These are phyloP conservation scores for Drosophila picticornis DNA, from an alignment of 2,888 invertebrate species.

Conservation along the genomic window DNA sequence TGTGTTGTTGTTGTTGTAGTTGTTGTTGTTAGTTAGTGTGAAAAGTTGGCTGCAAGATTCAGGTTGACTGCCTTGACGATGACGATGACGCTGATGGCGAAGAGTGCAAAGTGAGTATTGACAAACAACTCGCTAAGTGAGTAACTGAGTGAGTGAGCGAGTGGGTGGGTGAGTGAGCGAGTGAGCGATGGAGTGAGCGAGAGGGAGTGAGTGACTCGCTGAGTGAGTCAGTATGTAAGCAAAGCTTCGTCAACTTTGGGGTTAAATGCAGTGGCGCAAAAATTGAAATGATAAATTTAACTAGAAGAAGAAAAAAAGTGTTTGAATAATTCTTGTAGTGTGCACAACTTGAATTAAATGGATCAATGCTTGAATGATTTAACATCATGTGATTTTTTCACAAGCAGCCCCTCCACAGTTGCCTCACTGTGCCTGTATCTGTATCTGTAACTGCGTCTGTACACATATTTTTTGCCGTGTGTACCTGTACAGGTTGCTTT, in stretches of 20 bases:
- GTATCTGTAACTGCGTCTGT: not conserved
- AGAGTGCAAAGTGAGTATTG: slow-evolving; percentile 36
- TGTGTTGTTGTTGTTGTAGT: slow-evolving; percentile 27
- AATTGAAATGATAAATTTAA: not conserved
- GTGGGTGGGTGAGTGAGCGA: slow-evolving; percentile 26
- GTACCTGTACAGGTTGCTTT: slow-evolving; percentile 21
- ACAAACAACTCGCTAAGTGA: slow-evolving; percentile 19
- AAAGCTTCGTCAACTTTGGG: not conserved
- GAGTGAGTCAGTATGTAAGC: not conserved
- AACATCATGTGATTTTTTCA: not conserved
- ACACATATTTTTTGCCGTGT: not conserved
- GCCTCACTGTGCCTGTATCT: not conserved
- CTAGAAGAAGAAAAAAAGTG: too few species aligned
- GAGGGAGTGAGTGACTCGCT: not conserved
- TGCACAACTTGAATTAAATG: not conserved
- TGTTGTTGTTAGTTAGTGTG: slow-evolving; percentile 48
- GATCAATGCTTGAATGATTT: not conserved
- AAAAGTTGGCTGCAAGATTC: slow-evolving; percentile 61
- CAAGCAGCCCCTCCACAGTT: not conserved
- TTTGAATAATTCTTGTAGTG: not conserved
- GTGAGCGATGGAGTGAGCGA: not conserved
- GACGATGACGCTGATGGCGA: slow-evolving; percentile 9
- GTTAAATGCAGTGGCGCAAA: not conserved
- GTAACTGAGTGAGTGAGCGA: slow-evolving; percentile 20
- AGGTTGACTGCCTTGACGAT: slow-evolving; percentile 61